Evolutionary conservation across 2,113 vertebrate species (phyloP).

Genomic region (Acanthochromis polyacanthus): DNA sequence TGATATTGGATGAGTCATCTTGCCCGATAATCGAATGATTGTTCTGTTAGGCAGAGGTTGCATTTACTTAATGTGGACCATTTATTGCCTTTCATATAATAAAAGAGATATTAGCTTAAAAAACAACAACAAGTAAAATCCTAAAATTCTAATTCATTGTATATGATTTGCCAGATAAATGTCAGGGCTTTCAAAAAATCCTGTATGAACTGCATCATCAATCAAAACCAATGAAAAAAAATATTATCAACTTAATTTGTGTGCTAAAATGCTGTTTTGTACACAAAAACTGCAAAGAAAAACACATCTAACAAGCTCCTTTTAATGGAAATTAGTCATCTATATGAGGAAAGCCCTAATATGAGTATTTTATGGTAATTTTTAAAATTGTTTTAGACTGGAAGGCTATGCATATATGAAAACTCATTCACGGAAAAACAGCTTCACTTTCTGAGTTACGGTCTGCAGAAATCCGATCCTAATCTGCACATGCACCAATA

Average conservation of each 20-base stretch:
- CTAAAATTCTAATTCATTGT: too few relatives aligned
- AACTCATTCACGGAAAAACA: neutral
- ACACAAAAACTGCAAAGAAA: neutral
- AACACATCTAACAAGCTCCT: neutral
- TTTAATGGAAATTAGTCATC: neutral
- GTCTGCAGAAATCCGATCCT: slow-evolving; percentile 20
- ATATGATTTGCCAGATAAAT: too few relatives aligned
- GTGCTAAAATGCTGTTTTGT: neutral
- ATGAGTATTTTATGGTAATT: neutral
- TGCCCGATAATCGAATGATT: slow-evolving; percentile 52
- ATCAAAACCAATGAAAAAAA: too few relatives aligned
- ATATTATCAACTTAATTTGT: neutral
- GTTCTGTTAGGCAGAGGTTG: slow-evolving; percentile 1
- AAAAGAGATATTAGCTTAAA: neutral
- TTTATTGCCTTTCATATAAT: neutral
- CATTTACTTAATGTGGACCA: slow-evolving; percentile 1
- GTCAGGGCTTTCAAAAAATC: neutral
- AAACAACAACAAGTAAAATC: neutral
- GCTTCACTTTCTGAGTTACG: neutral
- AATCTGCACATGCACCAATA: neutral
- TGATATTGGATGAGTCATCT: slow-evolving; percentile 52
- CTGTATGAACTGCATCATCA: neutral
- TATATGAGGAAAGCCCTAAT: neutral
- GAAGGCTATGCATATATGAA: neutral
- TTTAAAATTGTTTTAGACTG: neutral